phyloP scores from a whole-genome alignment of 1,140 invertebrate genomes.

The Delia radicum region DNA sequence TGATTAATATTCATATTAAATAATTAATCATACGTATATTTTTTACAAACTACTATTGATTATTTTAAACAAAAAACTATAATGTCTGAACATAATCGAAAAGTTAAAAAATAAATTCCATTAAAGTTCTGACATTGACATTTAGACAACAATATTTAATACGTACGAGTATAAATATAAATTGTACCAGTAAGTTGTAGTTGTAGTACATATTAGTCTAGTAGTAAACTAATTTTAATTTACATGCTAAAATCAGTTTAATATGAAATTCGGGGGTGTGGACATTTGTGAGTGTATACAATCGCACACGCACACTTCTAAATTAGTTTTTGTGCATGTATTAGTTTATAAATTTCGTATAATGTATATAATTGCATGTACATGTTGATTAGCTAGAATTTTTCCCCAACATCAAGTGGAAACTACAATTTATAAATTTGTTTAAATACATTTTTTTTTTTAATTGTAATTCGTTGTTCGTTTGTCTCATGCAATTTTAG shows the following conservation, averaged over 20 bases:
- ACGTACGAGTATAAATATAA: not conserved
- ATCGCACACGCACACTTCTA: no score
- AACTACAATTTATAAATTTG: not conserved
- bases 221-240: not conserved
- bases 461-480: not conserved
- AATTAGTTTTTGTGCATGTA: not conserved
- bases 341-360: conserved; percentile 2
- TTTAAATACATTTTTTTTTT: not conserved
- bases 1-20: no score
- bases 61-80: no score
- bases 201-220: not conserved
- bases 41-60: no score
- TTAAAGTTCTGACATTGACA: no score
- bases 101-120: no score
- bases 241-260: not conserved
- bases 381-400: not conserved
- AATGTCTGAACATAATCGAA: no score
- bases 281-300: not conserved
- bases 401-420: not conserved
- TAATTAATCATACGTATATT: no score
- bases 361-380: not conserved
- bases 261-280: not conserved
- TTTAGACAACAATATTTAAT: no score
- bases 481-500: not conserved
- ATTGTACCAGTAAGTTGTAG: not conserved